phyloP scores from a whole-genome alignment of 2,888 invertebrate species.

The Colletes collaris region DNA sequence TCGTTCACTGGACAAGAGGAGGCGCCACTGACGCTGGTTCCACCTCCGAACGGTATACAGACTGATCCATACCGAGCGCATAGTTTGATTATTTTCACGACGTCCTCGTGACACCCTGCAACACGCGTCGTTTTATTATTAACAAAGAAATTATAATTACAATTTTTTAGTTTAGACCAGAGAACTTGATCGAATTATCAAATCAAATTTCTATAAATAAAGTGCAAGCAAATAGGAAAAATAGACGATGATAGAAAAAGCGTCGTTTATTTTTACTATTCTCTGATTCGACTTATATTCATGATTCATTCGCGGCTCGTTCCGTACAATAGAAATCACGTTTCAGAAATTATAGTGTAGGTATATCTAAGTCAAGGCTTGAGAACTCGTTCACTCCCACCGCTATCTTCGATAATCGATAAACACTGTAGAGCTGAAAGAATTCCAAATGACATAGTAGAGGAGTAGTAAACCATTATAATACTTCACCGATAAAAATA shows the following conservation, averaged over 20 bases:
- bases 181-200: too few species aligned
- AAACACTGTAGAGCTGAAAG: neutral
- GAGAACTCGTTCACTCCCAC: neutral
- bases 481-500: too few species aligned
- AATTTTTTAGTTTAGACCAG: neutral
- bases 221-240: neutral
- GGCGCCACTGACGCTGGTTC: slow-evolving; percentile 96
- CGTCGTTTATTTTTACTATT: too few species aligned
- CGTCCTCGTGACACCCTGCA: slow-evolving; percentile 90
- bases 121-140: slow-evolving; percentile 16
- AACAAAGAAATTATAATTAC: neutral
- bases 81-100: slow-evolving; percentile 90
- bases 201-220: too few species aligned
- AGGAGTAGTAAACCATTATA: too few species aligned
- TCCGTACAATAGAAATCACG: neutral
- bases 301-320: neutral
- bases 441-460: neutral
- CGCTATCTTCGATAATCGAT: slow-evolving; percentile 8
- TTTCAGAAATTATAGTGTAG: neutral
- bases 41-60: slow-evolving; percentile 97
- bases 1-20: slow-evolving; percentile 93
- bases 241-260: too few species aligned
- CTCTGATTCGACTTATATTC: neutral
- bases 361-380: slow-evolving; percentile 41
- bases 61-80: slow-evolving; percentile 91